A percentile compares a stretch with the other conserved stretches of the same genome.
Conservation (phyloP, 1,140 invertebrate species). For the Achatina immaculata region DNA sequence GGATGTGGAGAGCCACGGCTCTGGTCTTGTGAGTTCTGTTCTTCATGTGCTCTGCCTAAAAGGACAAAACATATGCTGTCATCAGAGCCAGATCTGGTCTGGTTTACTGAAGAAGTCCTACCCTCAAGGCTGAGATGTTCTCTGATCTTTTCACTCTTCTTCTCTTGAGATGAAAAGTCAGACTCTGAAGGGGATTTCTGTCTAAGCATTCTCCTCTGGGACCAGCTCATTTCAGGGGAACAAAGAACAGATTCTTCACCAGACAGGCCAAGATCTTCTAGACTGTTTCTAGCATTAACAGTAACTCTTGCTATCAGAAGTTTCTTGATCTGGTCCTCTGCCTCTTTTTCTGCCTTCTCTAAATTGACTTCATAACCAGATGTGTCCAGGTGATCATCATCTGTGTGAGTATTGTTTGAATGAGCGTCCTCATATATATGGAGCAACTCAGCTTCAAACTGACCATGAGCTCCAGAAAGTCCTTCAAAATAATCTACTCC, state of each 20-base stretch:
- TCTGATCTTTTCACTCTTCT: background rate
- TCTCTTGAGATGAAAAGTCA: constrained; percentile 31
- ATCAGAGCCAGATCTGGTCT: constrained; percentile 40
- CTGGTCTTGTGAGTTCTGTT: background rate
- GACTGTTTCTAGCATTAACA: background rate
- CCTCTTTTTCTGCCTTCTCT: background rate
- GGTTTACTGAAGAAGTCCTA: background rate
- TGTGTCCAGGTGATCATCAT: too few species aligned
- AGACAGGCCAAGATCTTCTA: background rate
- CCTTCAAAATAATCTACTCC: background rate
- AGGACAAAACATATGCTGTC: constrained; percentile 60
- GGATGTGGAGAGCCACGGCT: background rate
- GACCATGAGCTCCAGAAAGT: background rate
- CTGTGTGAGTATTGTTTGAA: background rate
- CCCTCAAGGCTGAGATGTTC: background rate
- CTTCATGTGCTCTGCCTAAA: constrained; percentile 22
- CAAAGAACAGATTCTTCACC: background rate
- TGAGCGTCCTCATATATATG: background rate
- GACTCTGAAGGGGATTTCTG: constrained; percentile 56
- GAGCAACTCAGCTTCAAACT: background rate
- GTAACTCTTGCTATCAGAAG: background rate
- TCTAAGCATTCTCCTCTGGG: constrained; percentile 24
- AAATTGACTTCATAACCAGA: background rate
- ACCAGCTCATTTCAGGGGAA: background rate
- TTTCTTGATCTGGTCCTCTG: background rate